Evolutionary conservation across 2,888 invertebrate species (phyloP), one percentile per base, ranked within the genome.

Genomic region (Phalera bucephala): DNA sequence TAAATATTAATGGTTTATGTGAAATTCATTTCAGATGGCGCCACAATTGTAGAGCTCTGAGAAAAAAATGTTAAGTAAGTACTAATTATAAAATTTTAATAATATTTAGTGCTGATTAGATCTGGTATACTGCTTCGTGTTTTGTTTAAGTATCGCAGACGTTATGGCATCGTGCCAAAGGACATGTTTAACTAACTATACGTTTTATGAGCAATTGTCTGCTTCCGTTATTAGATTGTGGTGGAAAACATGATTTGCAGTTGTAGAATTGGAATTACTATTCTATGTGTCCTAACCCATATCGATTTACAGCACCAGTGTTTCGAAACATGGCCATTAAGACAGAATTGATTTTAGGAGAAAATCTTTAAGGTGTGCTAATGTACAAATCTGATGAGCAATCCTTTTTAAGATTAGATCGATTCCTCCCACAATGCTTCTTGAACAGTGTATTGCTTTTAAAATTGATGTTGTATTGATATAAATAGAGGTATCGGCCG

Each of bases 21-120:
- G 48, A 38, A 45, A 49, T 60, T 64, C 9, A 32, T 77, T 77
- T 71, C 77, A 77, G 77, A 59, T 64, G 62, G 58, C 32, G 58
- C 29, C 26, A 14, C 15, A 19, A 1, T 14, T 8, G 3, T n/a
- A 1, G 12, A n/a, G 20, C 17, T 12, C 20, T 10, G 9, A 27
- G 29, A 29, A 41, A 27, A 27, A 14, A 4, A 3, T 11, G 25
- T 23, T 15, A 14, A 32, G 57, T 58, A 50, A 58, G 60, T 60
- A 41, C 14, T 30, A 22, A 31, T 15, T 27, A 10, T 38, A 34
- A 32, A 38, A 3, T 11, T 42, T 51, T 51, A 40, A 45, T 54
- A 35, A 28, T 23, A 15, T 29, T 28, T 44, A 25, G 28, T 38
- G 11, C 32, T 34, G 11, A 45, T 46, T 23, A 25, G 28, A 40